A percentile compares a stretch with the other conserved stretches of the same genome.
Evolutionary conservation across 2,113 vertebrate species (phyloP).

Genomic region (Lathamus discolor): DNA sequence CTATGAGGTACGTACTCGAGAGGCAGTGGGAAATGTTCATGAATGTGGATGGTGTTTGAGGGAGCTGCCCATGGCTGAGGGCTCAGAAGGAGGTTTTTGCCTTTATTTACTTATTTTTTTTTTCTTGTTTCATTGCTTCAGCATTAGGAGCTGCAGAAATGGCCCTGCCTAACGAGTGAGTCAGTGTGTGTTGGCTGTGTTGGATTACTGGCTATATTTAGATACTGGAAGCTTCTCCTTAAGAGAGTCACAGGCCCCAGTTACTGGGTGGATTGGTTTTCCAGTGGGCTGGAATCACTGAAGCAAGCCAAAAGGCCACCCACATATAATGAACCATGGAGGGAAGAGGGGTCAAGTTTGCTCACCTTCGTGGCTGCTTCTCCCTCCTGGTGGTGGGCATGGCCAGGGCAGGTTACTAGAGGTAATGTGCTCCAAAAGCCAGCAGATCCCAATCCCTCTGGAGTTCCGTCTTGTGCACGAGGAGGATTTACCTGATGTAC

Average conservation of each 20-base stretch:
- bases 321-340: background rate
- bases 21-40: background rate
- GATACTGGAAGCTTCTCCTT: background rate
- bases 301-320: background rate
- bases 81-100: background rate
- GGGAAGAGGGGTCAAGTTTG: background rate
- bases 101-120: too few species aligned
- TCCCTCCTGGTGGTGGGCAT: background rate
- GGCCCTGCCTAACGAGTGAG: background rate
- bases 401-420: background rate
- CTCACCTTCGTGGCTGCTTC: background rate
- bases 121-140: background rate
- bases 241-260: background rate
- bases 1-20: background rate
- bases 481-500: background rate
- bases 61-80: background rate
- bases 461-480: background rate
- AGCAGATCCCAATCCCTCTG: background rate
- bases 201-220: slow-evolving; percentile 7
- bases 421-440: background rate
- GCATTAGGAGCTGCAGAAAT: background rate
- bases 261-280: background rate
- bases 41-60: background rate
- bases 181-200: background rate
- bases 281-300: background rate